Evolutionary conservation across 1,140 invertebrate species (phyloP).

Genomic region (Drosophila aff.): DNA sequence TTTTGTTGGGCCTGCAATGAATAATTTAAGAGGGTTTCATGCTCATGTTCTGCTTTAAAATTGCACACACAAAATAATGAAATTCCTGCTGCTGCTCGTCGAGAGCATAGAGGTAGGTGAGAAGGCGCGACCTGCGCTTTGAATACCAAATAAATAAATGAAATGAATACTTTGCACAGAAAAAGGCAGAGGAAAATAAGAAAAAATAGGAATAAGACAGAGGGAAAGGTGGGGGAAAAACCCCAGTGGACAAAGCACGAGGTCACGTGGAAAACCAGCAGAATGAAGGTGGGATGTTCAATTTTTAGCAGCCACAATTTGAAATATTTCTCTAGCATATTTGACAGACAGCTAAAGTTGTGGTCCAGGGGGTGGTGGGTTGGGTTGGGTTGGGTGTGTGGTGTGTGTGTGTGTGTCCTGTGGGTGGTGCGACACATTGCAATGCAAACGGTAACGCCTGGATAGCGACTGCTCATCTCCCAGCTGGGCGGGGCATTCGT

Average conservation of each 20-base stretch:
- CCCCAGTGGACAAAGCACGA: slow-evolving; percentile 42
- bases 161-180: slow-evolving; percentile 65
- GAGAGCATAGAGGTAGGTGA: slow-evolving; percentile 10
- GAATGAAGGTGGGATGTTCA: slow-evolving; percentile 56
- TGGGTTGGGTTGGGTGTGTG: neutral
- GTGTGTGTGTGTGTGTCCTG: neutral
- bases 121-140: slow-evolving; percentile 66
- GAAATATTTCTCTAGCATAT: slow-evolving; percentile 81
- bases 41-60: slow-evolving; percentile 63
- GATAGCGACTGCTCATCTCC: slow-evolving; percentile 20
- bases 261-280: slow-evolving; percentile 26
- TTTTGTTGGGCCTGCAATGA: slow-evolving; percentile 33
- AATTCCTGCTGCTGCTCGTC: slow-evolving; percentile 57
- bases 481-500: slow-evolving; percentile 29
- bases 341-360: slow-evolving; percentile 82
- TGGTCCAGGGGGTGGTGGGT: slow-evolving; percentile 27
- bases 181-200: neutral
- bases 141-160: slow-evolving; percentile 82
- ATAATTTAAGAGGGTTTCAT: slow-evolving; percentile 60
- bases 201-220: neutral
- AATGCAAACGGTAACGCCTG: slow-evolving; percentile 59
- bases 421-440: slow-evolving; percentile 57
- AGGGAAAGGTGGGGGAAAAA: neutral
- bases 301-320: slow-evolving; percentile 83
- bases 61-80: slow-evolving; percentile 67